A percentile compares a stretch with the other conserved stretches of the same genome.
Evolutionary conservation across 1,140 invertebrate genomes (phyloP).

Genomic region (Danaus plexippus): DNA sequence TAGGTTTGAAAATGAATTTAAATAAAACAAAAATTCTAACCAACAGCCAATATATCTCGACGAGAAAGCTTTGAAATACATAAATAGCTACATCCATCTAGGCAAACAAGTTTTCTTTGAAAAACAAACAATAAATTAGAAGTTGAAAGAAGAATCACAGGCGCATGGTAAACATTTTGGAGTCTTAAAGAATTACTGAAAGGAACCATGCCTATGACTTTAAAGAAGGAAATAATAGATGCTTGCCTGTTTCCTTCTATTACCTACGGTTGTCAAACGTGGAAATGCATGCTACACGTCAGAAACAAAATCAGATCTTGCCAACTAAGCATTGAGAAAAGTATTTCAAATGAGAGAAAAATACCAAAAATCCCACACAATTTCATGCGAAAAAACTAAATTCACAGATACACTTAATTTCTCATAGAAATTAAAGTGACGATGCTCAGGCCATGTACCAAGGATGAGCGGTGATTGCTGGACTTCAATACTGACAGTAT

Average conservation of each 20-base stretch:
- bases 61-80: neutral
- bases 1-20: too few relatives aligned
- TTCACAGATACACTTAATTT: neutral
- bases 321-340: neutral
- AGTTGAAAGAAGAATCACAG: too few relatives aligned
- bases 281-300: neutral
- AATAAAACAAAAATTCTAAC: too few relatives aligned
- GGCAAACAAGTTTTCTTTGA: too few relatives aligned
- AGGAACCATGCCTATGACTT: neutral
- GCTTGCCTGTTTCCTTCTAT: neutral
- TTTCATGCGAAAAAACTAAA: neutral
- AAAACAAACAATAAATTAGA: too few relatives aligned
- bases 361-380: neutral
- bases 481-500: neutral
- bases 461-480: neutral
- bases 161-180: conserved; percentile 3
- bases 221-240: conserved; percentile 1
- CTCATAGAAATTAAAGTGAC: too few relatives aligned
- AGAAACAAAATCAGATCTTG: too few relatives aligned
- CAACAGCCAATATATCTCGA: neutral
- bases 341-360: conserved; percentile 2
- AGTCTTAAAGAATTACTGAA: too few relatives aligned
- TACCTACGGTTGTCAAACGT: neutral
- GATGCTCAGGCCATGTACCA: neutral
- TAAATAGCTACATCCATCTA: too few relatives aligned